Base-by-base conservation (phyloP, 2,888 invertebrate genomes). In the Chelonus formosanus region DNA sequence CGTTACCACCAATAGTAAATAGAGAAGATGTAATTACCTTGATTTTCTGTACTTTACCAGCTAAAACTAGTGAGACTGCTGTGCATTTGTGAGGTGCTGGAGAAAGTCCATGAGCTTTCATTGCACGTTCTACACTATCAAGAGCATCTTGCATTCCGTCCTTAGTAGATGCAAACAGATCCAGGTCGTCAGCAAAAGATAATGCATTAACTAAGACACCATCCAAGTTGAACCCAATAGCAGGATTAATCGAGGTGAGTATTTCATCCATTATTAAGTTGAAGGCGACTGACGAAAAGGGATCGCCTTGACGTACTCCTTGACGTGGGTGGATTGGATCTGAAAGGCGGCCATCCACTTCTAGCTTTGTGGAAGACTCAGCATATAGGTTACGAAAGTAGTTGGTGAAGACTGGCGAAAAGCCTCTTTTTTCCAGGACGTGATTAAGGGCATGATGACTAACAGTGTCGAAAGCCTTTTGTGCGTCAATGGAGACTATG, bases 61-160 rank as follows among this genome's bases (percentile, higher is more conserved):
- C n/a, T n/a, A n/a, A n/a, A n/a, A n/a, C n/a, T n/a, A n/a, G n/a
- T n/a, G n/a, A n/a, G n/a, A n/a, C n/a, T n/a, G n/a, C n/a, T n/a
- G 4, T 66, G 63, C 77, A 75, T 71, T 82, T 84, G 35, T 36
- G 69, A 47, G 62, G 45, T 5, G 52, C 40, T 40, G 40, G 40
- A 2, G 8, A 7, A 0, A 65, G 54, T 0, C 69, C 69, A 35
- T 53, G 67, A 0, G 4, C 7, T 0, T 4, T 5, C n/a, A 67
- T 45, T 0, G 8, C 53, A 0, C 3, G 4, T 2, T 34, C 50
- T 0, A 47, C 10, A 0, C 31, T 61, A 5, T 56, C 5, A 1
- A 70, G 55, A 0, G n/a, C 7, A 3, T 43, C 7, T 31, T 68
- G 69, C 0, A 71, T 60, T 0, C 67, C 71, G 0, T 5, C 32